Evolutionary conservation across 2,113 vertebrate genomes (phyloP).

Genomic region (Melanocharis versteri): DNA sequence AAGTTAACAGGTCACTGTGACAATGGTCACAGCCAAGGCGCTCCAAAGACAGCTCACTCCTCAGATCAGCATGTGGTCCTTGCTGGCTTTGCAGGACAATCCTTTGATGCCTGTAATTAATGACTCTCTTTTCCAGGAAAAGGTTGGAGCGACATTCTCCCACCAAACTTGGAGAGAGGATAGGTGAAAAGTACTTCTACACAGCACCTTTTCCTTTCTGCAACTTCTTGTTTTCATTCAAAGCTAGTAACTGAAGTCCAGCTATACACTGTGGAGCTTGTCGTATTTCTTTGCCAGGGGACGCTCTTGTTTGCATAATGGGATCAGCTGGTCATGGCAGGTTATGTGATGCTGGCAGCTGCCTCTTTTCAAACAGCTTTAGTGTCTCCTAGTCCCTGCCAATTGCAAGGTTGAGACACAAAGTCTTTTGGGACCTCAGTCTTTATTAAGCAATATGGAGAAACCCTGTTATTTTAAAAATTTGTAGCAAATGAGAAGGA

Average conservation of each 20-base stretch:
- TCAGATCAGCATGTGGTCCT: not conserved
- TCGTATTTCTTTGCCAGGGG: constrained; percentile 3
- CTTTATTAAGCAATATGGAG: not conserved
- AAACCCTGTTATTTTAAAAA: not conserved
- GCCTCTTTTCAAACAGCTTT: constrained; percentile 37
- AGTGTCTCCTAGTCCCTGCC: not conserved
- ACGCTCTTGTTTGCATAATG: constrained; percentile 30
- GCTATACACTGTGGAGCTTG: not conserved
- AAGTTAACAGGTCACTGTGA: not conserved
- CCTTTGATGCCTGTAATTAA: not conserved
- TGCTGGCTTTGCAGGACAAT: not conserved
- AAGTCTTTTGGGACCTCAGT: constrained; percentile 1
- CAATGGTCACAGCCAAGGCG: not conserved
- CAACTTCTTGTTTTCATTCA: not conserved
- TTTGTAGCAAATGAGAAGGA: not conserved
- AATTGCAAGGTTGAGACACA: not conserved
- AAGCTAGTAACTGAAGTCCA: constrained; percentile 1
- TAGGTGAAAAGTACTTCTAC: not conserved
- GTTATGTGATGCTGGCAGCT: constrained; percentile 15
- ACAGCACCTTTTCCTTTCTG: not conserved
- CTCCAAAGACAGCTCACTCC: not conserved
- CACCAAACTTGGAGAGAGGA: not conserved
- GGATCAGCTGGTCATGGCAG: constrained; percentile 45
- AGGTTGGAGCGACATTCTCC: not conserved
- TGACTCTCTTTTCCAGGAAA: not conserved